These are phyloP conservation scores for Drosophila pseudotakahashii DNA, from an alignment of 2,888 invertebrate genomes.

Conservation along the genomic window DNA sequence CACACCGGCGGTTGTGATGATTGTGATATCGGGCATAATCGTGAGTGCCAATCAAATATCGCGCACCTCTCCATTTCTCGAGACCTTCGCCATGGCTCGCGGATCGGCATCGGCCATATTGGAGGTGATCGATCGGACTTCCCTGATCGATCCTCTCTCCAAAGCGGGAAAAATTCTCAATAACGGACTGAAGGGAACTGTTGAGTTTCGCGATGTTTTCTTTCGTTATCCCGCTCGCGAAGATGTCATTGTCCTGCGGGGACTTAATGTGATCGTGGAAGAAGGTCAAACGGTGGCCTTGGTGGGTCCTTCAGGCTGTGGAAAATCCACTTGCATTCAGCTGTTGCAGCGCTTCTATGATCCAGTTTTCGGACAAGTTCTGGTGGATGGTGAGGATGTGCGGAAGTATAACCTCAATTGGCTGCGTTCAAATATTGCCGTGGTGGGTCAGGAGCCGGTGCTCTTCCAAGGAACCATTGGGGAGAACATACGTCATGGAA, in stretches of 20 bases:
- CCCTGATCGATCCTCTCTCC: conserved; percentile 89
- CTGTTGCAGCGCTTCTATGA: conserved; percentile 89
- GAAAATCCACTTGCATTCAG: conserved; percentile 92
- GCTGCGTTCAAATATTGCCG: conserved; percentile 90
- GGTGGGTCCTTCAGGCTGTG: conserved; percentile 90
- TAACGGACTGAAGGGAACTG: conserved; percentile 86
- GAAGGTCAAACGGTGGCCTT: conserved; percentile 89
- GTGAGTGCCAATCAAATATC: conserved; percentile 91
- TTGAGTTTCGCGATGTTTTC: conserved; percentile 90
- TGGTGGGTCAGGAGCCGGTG: conserved; percentile 94
- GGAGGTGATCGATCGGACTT: conserved; percentile 89
- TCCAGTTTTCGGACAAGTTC: conserved; percentile 86
- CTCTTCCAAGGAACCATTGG: conserved; percentile 91
- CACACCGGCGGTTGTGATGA: conserved; percentile 89
- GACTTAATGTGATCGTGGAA: conserved; percentile 86
- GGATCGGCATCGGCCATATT: conserved; percentile 91
- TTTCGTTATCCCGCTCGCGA: conserved; percentile 89
- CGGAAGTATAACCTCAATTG: conserved; percentile 89
- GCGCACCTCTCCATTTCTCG: conserved; percentile 89
- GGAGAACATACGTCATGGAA: conserved; percentile 89
- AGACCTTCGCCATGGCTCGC: conserved; percentile 88
- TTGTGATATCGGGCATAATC: conserved; percentile 90
- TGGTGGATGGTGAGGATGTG: conserved; percentile 87
- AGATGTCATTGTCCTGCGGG: conserved; percentile 89
- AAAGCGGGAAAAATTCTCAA: conserved; percentile 86